A percentile compares a stretch with the other conserved stretches of the same genome.
These are phyloP conservation scores for Hirtodrosophila cameraria DNA, from an alignment of 2,888 invertebrate genomes.

Conservation along the genomic window DNA sequence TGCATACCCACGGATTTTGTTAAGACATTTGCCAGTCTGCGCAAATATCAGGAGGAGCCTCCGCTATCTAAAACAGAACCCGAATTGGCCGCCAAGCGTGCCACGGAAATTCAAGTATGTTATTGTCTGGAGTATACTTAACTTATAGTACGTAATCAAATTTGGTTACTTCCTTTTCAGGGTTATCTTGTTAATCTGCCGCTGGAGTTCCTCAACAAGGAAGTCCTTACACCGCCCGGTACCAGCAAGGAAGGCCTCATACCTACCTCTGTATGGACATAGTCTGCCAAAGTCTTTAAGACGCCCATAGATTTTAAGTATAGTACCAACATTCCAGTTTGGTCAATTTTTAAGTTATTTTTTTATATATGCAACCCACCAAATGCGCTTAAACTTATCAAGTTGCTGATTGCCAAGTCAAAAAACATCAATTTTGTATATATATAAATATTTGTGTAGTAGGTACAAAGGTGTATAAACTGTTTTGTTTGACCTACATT, in stretches of 20 bases:
- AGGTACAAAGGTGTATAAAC: constrained; percentile 13
- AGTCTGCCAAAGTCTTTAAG: constrained; percentile 73
- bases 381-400: constrained; percentile 59
- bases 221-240: constrained; percentile 92
- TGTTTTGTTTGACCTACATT: constrained; percentile 16
- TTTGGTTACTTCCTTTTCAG: constrained; percentile 78
- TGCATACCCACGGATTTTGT: constrained; percentile 94
- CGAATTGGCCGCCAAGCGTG: constrained; percentile 88
- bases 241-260: constrained; percentile 95
- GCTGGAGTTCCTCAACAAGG: constrained; percentile 93
- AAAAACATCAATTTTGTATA: constrained; percentile 26
- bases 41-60: constrained; percentile 89
- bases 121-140: not conserved
- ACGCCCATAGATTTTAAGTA: constrained; percentile 35
- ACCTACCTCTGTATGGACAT: constrained; percentile 97
- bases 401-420: constrained; percentile 64
- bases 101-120: constrained; percentile 89
- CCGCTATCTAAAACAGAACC: constrained; percentile 90
- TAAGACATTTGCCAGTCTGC: constrained; percentile 90
- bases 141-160: too few relatives aligned
- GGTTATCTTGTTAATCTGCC: constrained; percentile 96
- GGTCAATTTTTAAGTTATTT: constrained; percentile 11
- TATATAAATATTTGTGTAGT: constrained; percentile 23
- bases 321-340: constrained; percentile 2
- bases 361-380: constrained; percentile 56